Conservation (phyloP, 1,140 invertebrate genomes). For the Oryctes rhinoceros region DNA sequence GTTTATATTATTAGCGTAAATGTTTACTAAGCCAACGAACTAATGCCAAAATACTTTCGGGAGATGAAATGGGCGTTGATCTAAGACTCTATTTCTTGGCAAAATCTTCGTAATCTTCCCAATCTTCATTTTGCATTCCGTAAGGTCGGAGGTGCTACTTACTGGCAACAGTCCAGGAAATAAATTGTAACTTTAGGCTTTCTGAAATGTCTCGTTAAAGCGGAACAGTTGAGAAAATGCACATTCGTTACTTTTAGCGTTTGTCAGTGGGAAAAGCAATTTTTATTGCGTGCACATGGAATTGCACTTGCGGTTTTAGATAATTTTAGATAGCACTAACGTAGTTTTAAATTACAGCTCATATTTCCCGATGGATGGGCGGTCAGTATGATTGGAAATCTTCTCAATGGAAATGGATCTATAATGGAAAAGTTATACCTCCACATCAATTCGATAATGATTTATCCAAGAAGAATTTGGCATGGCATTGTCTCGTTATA, state of each 20-base stretch:
- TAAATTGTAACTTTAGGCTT: neutral
- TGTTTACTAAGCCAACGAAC: slow-evolving; percentile 5
- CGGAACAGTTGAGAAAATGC: neutral
- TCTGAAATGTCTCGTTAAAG: neutral
- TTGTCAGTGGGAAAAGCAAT: too few species aligned
- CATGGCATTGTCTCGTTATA: slow-evolving; percentile 30
- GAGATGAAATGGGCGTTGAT: neutral
- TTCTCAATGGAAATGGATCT: slow-evolving; percentile 7
- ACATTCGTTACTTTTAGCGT: neutral
- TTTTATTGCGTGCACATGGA: too few species aligned
- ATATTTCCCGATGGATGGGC: slow-evolving; percentile 19
- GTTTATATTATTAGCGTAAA: neutral
- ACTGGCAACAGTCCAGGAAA: slow-evolving; percentile 1
- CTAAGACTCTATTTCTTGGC: slow-evolving; percentile 7
- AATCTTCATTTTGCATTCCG: slow-evolving; percentile 14
- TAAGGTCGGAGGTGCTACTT: neutral
- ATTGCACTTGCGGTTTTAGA: neutral
- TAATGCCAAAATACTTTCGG: slow-evolving; percentile 20
- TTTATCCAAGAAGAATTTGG: neutral
- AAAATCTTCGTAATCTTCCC: neutral
- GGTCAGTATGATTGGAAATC: slow-evolving; percentile 21
- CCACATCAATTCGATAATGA: neutral
- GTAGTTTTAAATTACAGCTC: neutral
- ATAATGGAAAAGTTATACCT: slow-evolving; percentile 17
- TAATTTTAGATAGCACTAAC: neutral